Base-by-base conservation (phyloP, 1,140 invertebrate species). In the Coboldia fuscipes region DNA sequence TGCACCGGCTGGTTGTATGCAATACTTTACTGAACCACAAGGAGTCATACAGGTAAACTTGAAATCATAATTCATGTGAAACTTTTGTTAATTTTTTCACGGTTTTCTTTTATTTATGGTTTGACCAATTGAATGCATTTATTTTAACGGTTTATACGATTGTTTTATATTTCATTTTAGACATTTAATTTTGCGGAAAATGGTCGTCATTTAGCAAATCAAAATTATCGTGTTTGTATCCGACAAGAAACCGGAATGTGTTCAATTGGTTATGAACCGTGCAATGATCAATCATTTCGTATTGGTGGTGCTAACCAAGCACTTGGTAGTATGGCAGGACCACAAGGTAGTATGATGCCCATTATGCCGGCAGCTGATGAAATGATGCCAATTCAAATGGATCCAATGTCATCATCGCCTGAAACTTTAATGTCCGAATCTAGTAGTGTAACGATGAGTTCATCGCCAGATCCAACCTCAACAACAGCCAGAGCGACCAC, bases 171-270 rank as follows among this genome's bases (percentile, higher is more conserved):
- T 29, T 16, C 64, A 2, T 57, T 79, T 26, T 66, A 70, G 47
- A 80, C 76, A 1, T 70, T 82, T 47, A 84, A 84, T 50, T 83
- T 70, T 45, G 68, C 77, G 1, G 68, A 73, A 3, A 84, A 84
- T 47, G 79, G 79, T 0, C 60, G 79, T 3, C 76, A 79, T 41
- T 50, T 84, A n/a, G 72, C 80, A 0, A 60, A 70, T 39, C 77
- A 80, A 41, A 70, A 81, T 45, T 81, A 84, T 51, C 60, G 65
- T 27, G 67, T 79, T n/a, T 84, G 79, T 43, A 62, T 81, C 27
- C 56, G 76, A 10, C 70, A 75, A 41, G 74, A 75, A 43, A 45
- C 50, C 9, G 68, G 66, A 0, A 72, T 70, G 64, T 83, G 78
- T 44, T 73, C 75, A 8, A 70, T 83, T n/a, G 57, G 66, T 2